Conservation (phyloP, 2,888 invertebrate genomes). For the Eupsilia transversa region DNA sequence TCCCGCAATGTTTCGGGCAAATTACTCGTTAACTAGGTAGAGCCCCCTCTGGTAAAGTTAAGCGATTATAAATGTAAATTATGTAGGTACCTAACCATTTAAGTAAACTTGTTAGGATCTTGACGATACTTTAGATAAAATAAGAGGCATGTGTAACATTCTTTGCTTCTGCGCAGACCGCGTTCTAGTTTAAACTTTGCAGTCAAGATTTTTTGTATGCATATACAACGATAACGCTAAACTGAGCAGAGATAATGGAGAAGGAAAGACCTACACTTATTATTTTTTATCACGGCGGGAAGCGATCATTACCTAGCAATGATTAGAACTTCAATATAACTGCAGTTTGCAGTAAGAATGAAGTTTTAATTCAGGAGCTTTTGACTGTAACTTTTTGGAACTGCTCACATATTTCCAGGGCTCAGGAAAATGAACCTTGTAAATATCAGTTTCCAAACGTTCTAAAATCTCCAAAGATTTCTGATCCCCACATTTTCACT, state of each 20-base stretch:
- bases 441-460: constrained; percentile 3
- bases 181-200: constrained; percentile 27
- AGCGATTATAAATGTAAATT: constrained; percentile 54
- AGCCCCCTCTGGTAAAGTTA: constrained; percentile 24
- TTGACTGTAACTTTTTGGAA: not conserved
- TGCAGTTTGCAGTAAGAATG: constrained; percentile 1
- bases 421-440: not conserved
- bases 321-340: constrained; percentile 19
- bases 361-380: not conserved
- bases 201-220: constrained; percentile 24
- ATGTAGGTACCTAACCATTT: constrained; percentile 21
- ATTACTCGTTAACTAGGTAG: constrained; percentile 31
- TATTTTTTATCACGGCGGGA: constrained; percentile 18
- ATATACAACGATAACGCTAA: constrained; percentile 18
- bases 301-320: constrained; percentile 17
- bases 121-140: constrained; percentile 36
- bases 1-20: constrained; percentile 43
- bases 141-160: constrained; percentile 43
- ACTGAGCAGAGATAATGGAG: constrained; percentile 23
- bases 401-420: not conserved
- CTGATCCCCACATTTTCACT: constrained; percentile 60
- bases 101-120: constrained; percentile 49
- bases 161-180: constrained; percentile 11
- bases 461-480: constrained; percentile 17
- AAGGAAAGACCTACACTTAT: constrained; percentile 10